Percentiles rank a stretch among this genome's conserved stretches.
Evolutionary conservation across 2,797 vertebrate genomes (phyloP).

Genomic region (Pseudochirops corinnae): DNA sequence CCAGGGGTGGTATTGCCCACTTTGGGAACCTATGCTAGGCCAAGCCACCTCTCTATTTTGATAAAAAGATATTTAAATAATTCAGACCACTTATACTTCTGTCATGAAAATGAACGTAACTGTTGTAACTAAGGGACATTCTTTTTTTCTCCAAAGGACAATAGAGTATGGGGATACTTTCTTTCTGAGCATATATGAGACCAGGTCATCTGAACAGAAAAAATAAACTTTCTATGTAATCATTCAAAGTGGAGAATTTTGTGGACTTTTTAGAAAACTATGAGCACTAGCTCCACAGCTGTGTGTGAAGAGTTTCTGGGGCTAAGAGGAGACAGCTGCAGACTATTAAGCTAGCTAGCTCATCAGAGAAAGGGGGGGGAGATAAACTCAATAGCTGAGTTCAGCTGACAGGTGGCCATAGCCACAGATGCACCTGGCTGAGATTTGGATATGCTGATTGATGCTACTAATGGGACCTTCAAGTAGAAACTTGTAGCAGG

Average conservation of each 20-base stretch:
- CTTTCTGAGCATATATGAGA: background rate
- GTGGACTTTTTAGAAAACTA: constrained; percentile 27
- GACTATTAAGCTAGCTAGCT: constrained; percentile 69
- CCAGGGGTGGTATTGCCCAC: no score
- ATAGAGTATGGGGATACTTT: background rate
- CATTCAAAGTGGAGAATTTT: background rate
- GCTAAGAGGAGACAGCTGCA: constrained; percentile 76
- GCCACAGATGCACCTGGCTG: constrained; percentile 12
- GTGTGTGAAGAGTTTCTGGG: constrained; percentile 43
- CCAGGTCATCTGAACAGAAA: background rate
- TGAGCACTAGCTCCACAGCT: constrained; percentile 40
- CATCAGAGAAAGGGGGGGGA: constrained; percentile 67
- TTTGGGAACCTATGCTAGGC: background rate
- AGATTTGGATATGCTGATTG: constrained; percentile 33
- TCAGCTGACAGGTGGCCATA: constrained; percentile 83
- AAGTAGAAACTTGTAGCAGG: constrained; percentile 4
- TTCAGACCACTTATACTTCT: background rate
- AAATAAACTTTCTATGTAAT: background rate
- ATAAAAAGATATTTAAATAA: background rate
- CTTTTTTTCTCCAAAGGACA: background rate
- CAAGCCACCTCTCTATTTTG: background rate
- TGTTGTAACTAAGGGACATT: background rate
- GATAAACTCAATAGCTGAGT: constrained; percentile 69
- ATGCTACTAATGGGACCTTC: constrained; percentile 52
- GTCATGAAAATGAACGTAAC: background rate